phyloP scores from a whole-genome alignment of 1,140 invertebrate species.

The Solen grandis region DNA sequence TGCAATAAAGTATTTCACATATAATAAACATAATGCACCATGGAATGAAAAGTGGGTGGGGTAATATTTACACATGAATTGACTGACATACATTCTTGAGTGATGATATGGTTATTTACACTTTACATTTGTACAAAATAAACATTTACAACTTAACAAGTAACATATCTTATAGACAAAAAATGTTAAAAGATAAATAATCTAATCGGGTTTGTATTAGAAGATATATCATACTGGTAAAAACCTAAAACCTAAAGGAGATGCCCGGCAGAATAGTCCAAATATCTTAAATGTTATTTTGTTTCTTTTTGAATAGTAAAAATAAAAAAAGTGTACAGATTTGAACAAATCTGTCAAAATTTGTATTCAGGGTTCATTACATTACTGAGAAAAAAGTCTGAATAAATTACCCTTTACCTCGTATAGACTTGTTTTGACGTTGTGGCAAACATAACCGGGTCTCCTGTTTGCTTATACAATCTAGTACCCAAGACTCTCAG shows the following conservation, averaged over 20 bases:
- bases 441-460: too few species aligned
- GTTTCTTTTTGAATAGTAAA: background rate
- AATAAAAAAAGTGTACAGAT: background rate
- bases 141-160: slow-evolving; percentile 17
- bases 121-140: slow-evolving; percentile 23
- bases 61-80: slow-evolving; percentile 3
- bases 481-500: too few species aligned
- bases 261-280: too few species aligned
- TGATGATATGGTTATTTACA: slow-evolving; percentile 11
- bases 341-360: background rate
- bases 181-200: background rate
- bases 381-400: too few species aligned
- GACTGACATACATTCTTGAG: slow-evolving; percentile 7
- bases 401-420: too few species aligned
- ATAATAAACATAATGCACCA: slow-evolving; percentile 35
- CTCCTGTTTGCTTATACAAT: too few species aligned
- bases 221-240: background rate
- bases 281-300: background rate
- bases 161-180: background rate
- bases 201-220: background rate
- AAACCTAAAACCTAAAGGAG: background rate
- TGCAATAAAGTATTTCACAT: slow-evolving; percentile 2
- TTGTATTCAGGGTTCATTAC: too few species aligned
- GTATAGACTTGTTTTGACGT: too few species aligned
- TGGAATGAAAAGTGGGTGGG: slow-evolving; percentile 45